phyloP scores from a whole-genome alignment of 2,797 vertebrate genomes.

The Sebastes diploproa region DNA sequence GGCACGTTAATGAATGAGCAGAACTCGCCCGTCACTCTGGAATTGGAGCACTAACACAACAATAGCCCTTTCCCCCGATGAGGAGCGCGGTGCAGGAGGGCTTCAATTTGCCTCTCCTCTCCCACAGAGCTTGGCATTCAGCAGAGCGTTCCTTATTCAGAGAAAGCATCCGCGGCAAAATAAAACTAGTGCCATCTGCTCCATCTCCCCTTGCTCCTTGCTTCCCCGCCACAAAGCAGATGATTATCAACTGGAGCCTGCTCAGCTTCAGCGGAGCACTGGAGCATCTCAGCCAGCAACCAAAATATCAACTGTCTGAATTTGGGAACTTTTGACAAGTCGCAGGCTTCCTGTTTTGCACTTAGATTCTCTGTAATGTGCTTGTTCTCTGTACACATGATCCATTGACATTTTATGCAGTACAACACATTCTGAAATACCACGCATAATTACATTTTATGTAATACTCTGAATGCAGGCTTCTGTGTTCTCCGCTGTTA shows the following conservation, averaged over 20 bases:
- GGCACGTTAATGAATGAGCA: constrained; percentile 76
- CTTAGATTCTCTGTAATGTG: constrained; percentile 25
- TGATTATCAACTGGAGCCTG: constrained; percentile 78
- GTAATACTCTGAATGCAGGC: constrained; percentile 34
- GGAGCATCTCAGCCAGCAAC: constrained; percentile 61
- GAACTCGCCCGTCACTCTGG: constrained; percentile 68
- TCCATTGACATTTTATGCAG: constrained; percentile 55
- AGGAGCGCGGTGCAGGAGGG: constrained; percentile 65
- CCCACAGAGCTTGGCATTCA: constrained; percentile 81
- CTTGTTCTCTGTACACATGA: constrained; percentile 41
- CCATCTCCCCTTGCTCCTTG: constrained; percentile 63
- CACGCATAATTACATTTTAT: constrained; percentile 47
- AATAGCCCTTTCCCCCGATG: constrained; percentile 55
- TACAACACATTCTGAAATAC: constrained; percentile 41
- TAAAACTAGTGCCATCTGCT: constrained; percentile 81
- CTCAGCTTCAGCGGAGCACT: constrained; percentile 60
- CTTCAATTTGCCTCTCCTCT: constrained; percentile 78
- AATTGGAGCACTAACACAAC: constrained; percentile 71
- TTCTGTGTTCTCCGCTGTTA: constrained; percentile 16
- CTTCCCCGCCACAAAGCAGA: constrained; percentile 74
- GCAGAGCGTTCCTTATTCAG: constrained; percentile 80
- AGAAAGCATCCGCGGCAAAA: constrained; percentile 77
- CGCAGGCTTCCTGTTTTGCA: constrained; percentile 48
- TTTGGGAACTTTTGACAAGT: constrained; percentile 65
- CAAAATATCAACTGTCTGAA: constrained; percentile 66